Conservation (phyloP, 2,797 vertebrate species). For the Spea hammondii region DNA sequence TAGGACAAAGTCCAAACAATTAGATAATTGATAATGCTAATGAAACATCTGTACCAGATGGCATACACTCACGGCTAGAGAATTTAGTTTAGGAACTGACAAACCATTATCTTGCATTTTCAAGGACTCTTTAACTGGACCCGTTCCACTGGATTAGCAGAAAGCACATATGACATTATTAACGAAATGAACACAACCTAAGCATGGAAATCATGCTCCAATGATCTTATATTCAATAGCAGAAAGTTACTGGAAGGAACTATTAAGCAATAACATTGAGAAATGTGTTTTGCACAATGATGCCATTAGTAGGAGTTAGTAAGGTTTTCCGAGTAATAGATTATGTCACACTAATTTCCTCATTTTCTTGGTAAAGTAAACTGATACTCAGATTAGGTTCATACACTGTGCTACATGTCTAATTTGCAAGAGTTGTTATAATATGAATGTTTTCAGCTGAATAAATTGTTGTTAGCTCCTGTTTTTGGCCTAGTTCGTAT, state of each 20-base stretch:
- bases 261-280: not conserved
- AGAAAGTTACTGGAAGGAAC: not conserved
- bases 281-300: not conserved
- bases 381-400: not conserved
- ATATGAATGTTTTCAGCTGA: too few species aligned
- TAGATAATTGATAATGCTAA: too few species aligned
- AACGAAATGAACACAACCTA: not conserved
- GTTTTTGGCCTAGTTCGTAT: too few species aligned
- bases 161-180: not conserved
- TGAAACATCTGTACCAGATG: too few species aligned
- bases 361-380: not conserved
- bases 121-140: not conserved
- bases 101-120: not conserved
- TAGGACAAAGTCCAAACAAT: too few species aligned
- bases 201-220: not conserved
- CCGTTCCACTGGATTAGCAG: not conserved
- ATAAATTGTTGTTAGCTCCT: too few species aligned
- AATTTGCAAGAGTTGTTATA: too few species aligned
- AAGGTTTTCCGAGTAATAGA: not conserved
- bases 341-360: conserved; percentile 1
- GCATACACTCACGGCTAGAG: too few species aligned
- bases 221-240: not conserved
- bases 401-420: too few species aligned
- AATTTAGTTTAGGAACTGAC: too few species aligned
- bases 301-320: not conserved